phyloP scores from a whole-genome alignment of 2,113 vertebrate genomes.

The Odontophorus gujanensis region DNA sequence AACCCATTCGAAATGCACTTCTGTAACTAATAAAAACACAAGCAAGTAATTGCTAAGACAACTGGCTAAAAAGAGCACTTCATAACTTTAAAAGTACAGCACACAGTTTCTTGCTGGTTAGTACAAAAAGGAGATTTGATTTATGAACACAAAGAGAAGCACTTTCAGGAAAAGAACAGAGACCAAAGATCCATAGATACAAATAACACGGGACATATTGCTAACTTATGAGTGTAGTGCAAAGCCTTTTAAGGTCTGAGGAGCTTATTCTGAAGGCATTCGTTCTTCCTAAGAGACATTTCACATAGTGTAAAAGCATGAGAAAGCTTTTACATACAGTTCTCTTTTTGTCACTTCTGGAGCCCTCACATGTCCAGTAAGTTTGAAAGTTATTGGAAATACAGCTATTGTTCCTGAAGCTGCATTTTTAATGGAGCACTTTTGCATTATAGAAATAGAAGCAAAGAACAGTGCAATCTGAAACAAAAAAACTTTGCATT shows the following conservation, averaged over 20 bases:
- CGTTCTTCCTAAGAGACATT: slow-evolving; percentile 31
- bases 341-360: background rate
- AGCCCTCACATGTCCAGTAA: background rate
- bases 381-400: background rate
- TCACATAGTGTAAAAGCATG: background rate
- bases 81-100: background rate
- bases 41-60: background rate
- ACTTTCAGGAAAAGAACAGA: background rate
- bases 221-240: background rate
- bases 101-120: background rate
- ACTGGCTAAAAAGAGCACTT: slow-evolving; percentile 26
- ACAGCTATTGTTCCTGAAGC: background rate
- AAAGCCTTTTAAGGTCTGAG: slow-evolving; percentile 1
- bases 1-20: slow-evolving; percentile 38
- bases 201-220: background rate
- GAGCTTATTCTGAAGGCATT: background rate
- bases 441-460: background rate
- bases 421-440: background rate
- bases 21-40: slow-evolving; percentile 23
- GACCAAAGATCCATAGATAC: background rate
- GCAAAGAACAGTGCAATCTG: background rate
- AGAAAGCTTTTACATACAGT: slow-evolving; percentile 16
- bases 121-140: background rate
- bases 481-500: background rate
- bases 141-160: background rate